Base-by-base conservation (phyloP, 2,888 invertebrate genomes). In the Drosophila stalkeri region DNA sequence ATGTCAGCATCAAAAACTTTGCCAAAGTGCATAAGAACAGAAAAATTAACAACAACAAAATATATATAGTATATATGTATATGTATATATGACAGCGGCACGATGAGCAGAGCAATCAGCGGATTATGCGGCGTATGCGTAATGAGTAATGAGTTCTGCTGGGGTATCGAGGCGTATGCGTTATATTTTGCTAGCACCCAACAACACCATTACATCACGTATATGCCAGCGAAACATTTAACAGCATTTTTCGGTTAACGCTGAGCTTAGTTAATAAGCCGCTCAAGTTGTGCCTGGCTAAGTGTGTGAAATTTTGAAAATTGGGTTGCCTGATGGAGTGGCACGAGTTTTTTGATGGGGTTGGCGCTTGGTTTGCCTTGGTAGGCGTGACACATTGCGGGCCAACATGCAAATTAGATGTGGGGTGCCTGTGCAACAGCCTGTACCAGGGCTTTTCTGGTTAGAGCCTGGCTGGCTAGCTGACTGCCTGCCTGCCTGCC, bases 161-260 rank as follows among this genome's bases (percentile, higher is more conserved):
- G 27, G 35, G 41, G 47, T 37, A 49, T n/a, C 46, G 27, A 31
- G 51, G 55, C 71, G 73, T 80, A 77, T 80, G 73, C 70, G 70
- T 70, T 59, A 76, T 80, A 60, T 70, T 33, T 44, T 18, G 35
- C n/a, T 49, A 33, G 14, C 20, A 33, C 41, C 62, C 62, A 8
- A 20, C 62, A 12, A 14, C 49, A 14, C 49, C 49, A 68, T 51
- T 75, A 56, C 67, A 67, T 71, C 80, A 75, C 64, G 80, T 67
- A 39, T 31, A 43, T 18, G 64, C 63, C 33, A 37, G 57, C 57
- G 35, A 64, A 65, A 63, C 56, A 80, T 80, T 78, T 78, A 80
- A 80, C 75, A 78, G 72, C 80, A 77, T 77, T 75, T 77, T 80
- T 79, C 64, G 62, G 67, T 63, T 75, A 65, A 65, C 68, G 39